Conservation (phyloP, 2,113 vertebrate species). For the Crotophaga sulcirostris region DNA sequence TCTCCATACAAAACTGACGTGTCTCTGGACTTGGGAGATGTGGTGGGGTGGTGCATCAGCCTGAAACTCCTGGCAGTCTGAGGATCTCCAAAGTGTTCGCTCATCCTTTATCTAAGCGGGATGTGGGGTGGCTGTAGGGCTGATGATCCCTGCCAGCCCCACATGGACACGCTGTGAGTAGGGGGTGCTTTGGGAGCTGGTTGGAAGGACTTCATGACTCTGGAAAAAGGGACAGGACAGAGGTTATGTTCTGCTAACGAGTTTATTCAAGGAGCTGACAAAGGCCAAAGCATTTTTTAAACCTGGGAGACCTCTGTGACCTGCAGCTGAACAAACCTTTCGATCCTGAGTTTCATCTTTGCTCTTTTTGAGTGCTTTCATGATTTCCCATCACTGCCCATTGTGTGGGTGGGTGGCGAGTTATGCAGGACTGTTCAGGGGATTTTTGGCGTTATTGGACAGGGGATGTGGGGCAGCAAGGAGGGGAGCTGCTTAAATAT, state of each 20-base stretch:
- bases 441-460: not conserved
- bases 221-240: not conserved
- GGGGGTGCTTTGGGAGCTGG: not conserved
- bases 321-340: not conserved
- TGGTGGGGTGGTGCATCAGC: not conserved
- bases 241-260: not conserved
- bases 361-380: not conserved
- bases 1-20: not conserved
- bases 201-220: fast-evolving
- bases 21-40: not conserved
- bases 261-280: not conserved
- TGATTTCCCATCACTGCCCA: fast-evolving
- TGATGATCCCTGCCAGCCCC: not conserved
- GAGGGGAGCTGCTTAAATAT: not conserved
- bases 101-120: fast-evolving
- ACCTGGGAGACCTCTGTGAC: not conserved
- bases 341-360: not conserved
- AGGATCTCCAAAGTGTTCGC: not conserved
- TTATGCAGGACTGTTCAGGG: fast-evolving
- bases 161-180: fast-evolving
- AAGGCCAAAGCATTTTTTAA: not conserved
- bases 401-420: not conserved
- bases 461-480: not conserved
- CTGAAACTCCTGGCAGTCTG: not conserved
- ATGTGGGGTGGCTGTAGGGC: fast-evolving